Percentiles rank a stretch among this genome's conserved stretches.
Conservation (phyloP, 2,888 invertebrate genomes). For the Nephrotoma appendiculata region DNA sequence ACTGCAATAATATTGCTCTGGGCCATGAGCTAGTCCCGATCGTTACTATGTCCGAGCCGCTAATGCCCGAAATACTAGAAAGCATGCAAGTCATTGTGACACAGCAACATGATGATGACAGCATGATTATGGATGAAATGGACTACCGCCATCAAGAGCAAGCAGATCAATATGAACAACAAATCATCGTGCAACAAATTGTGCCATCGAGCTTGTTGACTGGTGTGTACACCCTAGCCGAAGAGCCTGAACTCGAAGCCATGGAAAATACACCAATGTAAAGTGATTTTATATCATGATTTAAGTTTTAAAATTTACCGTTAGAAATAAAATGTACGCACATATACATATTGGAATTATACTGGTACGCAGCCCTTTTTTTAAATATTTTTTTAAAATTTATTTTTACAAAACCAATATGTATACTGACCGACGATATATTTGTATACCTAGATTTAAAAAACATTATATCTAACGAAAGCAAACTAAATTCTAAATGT, state of each 20-base stretch:
- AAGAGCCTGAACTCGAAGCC: slow-evolving; percentile 39
- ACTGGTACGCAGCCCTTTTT: background rate
- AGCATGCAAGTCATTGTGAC: slow-evolving; percentile 16
- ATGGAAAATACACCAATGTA: slow-evolving; percentile 34
- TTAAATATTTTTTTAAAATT: background rate
- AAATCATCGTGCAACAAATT: slow-evolving; percentile 13
- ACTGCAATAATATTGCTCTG: slow-evolving; percentile 24
- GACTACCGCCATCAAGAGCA: slow-evolving; percentile 18
- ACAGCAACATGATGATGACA: slow-evolving; percentile 17
- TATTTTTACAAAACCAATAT: background rate
- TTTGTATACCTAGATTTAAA: background rate
- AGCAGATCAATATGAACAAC: slow-evolving; percentile 14
- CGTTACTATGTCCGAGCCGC: slow-evolving; percentile 17
- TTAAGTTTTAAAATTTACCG: background rate
- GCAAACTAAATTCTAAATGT: background rate
- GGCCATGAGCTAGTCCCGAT: slow-evolving; percentile 32
- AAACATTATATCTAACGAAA: background rate
- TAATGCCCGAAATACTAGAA: slow-evolving; percentile 14
- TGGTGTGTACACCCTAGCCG: slow-evolving; percentile 40
- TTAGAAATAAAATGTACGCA: background rate
- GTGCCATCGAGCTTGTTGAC: slow-evolving; percentile 24
- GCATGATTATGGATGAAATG: slow-evolving; percentile 13
- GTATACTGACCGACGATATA: background rate
- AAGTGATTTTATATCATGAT: slow-evolving; percentile 7
- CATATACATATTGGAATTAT: background rate